These are phyloP conservation scores for Sakesphorus luctuosus DNA, from an alignment of 2,113 vertebrate species.

Conservation along the genomic window DNA sequence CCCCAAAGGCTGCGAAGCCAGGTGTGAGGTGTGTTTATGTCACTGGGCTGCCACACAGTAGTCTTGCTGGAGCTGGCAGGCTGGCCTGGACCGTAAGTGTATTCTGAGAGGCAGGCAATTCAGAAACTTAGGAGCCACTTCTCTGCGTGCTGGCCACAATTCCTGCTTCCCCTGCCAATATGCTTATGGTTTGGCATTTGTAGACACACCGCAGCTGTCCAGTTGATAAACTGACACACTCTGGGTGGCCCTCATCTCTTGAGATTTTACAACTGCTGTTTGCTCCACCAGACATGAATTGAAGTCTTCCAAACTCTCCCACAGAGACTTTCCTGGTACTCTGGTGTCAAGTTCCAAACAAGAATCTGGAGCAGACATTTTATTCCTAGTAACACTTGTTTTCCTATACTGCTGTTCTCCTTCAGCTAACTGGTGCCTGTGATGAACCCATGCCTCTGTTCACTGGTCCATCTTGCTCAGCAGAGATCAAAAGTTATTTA, in stretches of 20 bases:
- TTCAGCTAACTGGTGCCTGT: background rate
- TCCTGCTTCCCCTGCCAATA: conserved; percentile 61
- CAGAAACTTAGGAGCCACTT: conserved; percentile 70
- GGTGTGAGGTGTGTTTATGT: background rate
- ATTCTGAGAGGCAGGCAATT: conserved; percentile 54
- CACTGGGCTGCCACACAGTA: conserved; percentile 8
- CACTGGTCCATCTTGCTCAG: background rate
- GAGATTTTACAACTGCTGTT: conserved; percentile 72
- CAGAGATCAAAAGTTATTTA: background rate
- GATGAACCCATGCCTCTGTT: background rate
- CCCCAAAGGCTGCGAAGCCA: background rate
- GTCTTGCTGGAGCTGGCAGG: background rate
- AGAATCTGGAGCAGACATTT: conserved; percentile 8
- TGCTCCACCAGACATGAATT: conserved; percentile 41
- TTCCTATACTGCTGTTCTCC: background rate
- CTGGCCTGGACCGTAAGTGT: background rate
- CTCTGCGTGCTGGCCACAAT: conserved; percentile 57
- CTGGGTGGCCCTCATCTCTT: conserved; percentile 71
- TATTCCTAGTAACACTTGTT: conserved; percentile 27
- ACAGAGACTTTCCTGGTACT: conserved; percentile 57
- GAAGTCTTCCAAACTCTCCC: conserved; percentile 64
- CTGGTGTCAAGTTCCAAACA: conserved; percentile 41
- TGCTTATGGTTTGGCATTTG: conserved; percentile 74
- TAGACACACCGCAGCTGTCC: conserved; percentile 68
- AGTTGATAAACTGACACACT: conserved; percentile 71